phyloP scores from a whole-genome alignment of 2,797 vertebrate species.

The Gallinago solitaria region DNA sequence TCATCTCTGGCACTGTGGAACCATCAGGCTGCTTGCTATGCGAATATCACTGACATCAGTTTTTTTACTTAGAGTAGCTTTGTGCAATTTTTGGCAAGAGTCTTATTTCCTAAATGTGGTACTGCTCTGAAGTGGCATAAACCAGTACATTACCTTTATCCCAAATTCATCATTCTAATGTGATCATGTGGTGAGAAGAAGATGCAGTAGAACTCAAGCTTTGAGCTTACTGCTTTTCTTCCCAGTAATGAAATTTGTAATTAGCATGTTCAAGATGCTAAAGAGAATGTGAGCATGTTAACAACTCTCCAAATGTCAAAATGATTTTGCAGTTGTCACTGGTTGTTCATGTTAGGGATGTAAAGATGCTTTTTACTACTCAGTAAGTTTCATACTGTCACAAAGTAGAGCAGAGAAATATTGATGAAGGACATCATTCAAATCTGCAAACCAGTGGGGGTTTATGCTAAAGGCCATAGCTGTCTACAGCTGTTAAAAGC shows the following conservation, averaged over 20 bases:
- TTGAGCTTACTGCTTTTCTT: neutral
- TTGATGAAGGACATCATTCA: slow-evolving; percentile 32
- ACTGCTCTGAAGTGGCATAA: neutral
- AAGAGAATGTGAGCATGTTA: slow-evolving; percentile 25
- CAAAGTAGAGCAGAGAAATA: slow-evolving; percentile 5
- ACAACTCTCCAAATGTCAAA: slow-evolving; percentile 52
- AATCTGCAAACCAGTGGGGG: neutral
- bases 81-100: neutral
- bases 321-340: slow-evolving; percentile 32
- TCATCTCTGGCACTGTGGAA: neutral
- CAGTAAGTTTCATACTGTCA: slow-evolving; percentile 15
- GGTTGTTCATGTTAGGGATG: neutral
- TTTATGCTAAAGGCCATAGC: slow-evolving; percentile 50
- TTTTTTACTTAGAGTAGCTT: neutral
- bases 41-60: neutral
- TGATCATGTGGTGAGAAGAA: neutral
- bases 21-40: rapidly evolving
- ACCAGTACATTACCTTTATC: neutral
- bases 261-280: slow-evolving; percentile 49
- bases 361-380: slow-evolving; percentile 4
- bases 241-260: slow-evolving; percentile 35
- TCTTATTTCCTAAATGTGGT: neutral
- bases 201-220: neutral
- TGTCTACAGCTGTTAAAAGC: slow-evolving; percentile 36
- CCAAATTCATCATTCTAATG: neutral